These are phyloP conservation scores for Eulemur rufifrons DNA, from an alignment of 2,113 vertebrate species.

Conservation along the genomic window DNA sequence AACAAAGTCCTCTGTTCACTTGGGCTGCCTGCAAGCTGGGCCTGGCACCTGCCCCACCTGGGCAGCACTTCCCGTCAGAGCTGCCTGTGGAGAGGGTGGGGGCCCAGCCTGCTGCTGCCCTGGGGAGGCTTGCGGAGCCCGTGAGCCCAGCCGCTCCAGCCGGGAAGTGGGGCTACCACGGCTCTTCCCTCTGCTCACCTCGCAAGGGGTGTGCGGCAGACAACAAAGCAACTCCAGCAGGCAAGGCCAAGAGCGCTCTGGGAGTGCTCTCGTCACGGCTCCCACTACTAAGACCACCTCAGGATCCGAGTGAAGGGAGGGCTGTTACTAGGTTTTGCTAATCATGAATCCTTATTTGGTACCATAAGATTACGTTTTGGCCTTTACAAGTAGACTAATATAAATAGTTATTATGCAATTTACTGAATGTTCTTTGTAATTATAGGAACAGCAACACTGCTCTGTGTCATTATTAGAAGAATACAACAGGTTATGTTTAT, in stretches of 20 bases:
- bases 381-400: constrained; percentile 37
- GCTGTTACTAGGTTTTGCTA: background rate
- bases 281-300: background rate
- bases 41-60: background rate
- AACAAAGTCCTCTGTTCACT: constrained; percentile 65
- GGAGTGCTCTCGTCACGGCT: background rate
- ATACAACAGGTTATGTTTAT: constrained; percentile 19
- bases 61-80: background rate
- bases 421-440: constrained; percentile 35
- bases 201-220: background rate
- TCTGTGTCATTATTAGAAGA: constrained; percentile 1
- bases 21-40: background rate
- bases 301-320: background rate
- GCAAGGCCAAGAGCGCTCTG: background rate
- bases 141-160: background rate
- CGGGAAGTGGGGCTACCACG: background rate
- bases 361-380: constrained; percentile 20
- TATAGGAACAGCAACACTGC: background rate
- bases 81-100: background rate
- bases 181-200: background rate
- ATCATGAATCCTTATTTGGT: background rate
- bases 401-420: constrained; percentile 56
- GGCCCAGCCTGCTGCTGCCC: background rate
- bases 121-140: background rate
- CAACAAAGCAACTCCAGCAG: background rate